phyloP scores from a whole-genome alignment of 2,113 vertebrate genomes.

The Otus sunia region DNA sequence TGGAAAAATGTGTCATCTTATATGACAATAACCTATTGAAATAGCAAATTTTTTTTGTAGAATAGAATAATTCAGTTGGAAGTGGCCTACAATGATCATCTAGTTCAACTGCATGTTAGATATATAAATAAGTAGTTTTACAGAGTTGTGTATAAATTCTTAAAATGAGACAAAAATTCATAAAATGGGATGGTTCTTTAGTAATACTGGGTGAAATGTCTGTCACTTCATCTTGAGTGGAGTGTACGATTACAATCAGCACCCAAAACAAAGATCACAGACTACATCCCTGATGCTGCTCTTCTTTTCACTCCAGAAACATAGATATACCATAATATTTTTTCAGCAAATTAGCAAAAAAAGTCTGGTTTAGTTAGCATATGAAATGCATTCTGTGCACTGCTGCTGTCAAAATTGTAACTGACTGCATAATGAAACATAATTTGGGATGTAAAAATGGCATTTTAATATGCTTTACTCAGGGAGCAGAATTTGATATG shows the following conservation, averaged over 20 bases:
- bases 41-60: background rate
- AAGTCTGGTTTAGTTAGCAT: conserved; percentile 40
- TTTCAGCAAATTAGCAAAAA: conserved; percentile 31
- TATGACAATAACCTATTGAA: background rate
- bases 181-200: background rate
- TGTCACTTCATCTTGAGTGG: background rate
- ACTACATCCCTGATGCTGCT: background rate
- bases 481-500: conserved; percentile 30
- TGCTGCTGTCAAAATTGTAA: conserved; percentile 49
- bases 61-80: background rate
- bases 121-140: background rate
- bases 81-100: background rate
- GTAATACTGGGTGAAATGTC: background rate
- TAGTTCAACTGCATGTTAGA: background rate
- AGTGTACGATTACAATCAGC: background rate
- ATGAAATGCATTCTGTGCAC: conserved; percentile 37
- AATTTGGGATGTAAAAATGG: conserved; percentile 47
- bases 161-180: background rate
- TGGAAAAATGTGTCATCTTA: background rate
- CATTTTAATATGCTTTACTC: conserved; percentile 20
- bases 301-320: conserved; percentile 47
- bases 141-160: background rate
- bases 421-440: conserved; percentile 54
- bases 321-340: conserved; percentile 49
- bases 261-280: conserved; percentile 52